Base-by-base conservation (phyloP, 37 sponge, comb jelly and placozoan species). In the Axinella damicornis region DNA sequence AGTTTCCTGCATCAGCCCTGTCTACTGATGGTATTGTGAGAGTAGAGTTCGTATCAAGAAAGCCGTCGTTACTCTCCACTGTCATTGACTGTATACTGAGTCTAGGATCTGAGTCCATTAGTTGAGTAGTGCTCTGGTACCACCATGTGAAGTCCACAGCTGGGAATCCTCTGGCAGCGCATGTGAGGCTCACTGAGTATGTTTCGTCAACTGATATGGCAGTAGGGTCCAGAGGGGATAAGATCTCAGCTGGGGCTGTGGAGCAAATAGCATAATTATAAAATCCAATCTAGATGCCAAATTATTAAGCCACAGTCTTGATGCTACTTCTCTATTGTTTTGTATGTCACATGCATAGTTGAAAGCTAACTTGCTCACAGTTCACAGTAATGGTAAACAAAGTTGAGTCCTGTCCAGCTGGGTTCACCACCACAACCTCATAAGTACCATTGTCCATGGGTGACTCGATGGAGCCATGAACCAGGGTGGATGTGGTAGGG, bases 91-190 rank as follows among this genome's bases (percentile, higher is more conserved):
- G 46, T 46, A 46, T 46, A 46, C 46, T 46, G 6, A 46, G 46
- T 46, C 46, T 9, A 9, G 46, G 46, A 46, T 46, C 46, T 46
- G 46, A 46, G 46, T 46, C 46, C 46, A 46, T 46, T 4, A 46
- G 46, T 46, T 46, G 46, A 46, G 46, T n/a, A n/a, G n/a, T 46
- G 46, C 46, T 46, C 46, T 46, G 46, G 46, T 46, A 46, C 46
- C 9, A 9, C 46, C 89, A 94, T 30, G 41, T 25, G 59, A 94
- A 83, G 46, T 38, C 52, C 1, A 91, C 91, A 16, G 81, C 62
- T 41, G 94, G 94, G 27, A 79, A 32, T 46, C 88, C 94, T 69
- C 35, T 74, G 66, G 88, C 91, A 18, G 22, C 80, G 53, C 94
- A 94, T 36, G 63, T 71, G 33, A 89, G 55, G 30, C 69, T 82